Conservation (phyloP, 2,113 vertebrate genomes). For the Neofelis nebulosa region DNA sequence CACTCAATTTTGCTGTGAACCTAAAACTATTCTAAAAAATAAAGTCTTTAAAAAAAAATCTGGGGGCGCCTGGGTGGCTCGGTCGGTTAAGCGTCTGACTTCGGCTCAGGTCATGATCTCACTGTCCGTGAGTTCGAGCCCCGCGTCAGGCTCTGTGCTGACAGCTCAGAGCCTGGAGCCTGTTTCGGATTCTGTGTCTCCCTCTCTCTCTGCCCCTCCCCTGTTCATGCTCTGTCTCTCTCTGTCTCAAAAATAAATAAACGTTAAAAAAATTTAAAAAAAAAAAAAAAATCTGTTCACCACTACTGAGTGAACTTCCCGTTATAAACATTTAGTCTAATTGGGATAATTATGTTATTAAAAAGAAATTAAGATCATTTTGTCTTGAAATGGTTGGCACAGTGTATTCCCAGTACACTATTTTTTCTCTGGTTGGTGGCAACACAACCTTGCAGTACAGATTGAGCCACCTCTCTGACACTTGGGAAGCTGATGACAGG, state of each 20-base stretch:
- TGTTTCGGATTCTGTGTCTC: too few species aligned
- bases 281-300: conserved; percentile 7
- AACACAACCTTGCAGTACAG: conserved; percentile 3
- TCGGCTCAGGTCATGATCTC: too few species aligned
- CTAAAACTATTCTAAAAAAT: not conserved
- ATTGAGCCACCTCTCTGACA: not conserved
- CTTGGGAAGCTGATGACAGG: not conserved
- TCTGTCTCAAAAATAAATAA: too few species aligned
- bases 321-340: not conserved
- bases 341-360: conserved; percentile 43
- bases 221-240: too few species aligned
- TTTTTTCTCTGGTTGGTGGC: not conserved
- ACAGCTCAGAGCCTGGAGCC: too few species aligned
- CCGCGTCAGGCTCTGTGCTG: too few species aligned
- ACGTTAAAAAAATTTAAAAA: not conserved
- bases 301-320: not conserved
- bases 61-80: too few species aligned
- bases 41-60: not conserved
- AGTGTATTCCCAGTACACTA: not conserved
- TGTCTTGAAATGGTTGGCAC: not conserved
- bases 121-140: too few species aligned
- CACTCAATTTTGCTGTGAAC: not conserved
- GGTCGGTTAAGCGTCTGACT: too few species aligned
- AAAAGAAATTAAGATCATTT: conserved; percentile 23
- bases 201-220: too few species aligned